Percentiles rank a stretch among this genome's conserved stretches.
Conservation (phyloP, 2,888 invertebrate species). For the Sinotaia quadrata region DNA sequence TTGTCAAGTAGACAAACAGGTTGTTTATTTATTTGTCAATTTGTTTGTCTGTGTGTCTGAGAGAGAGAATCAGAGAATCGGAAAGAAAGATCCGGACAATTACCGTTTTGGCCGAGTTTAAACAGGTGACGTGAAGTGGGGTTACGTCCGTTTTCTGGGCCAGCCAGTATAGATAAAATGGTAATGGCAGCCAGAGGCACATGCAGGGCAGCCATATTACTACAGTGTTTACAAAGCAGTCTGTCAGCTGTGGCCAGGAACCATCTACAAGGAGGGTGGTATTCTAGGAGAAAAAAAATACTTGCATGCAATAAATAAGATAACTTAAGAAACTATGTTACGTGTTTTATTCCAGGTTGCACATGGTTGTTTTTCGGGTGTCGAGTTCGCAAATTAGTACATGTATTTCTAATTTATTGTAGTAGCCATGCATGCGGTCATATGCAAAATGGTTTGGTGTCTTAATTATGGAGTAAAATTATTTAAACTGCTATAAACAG, state of each 20-base stretch:
- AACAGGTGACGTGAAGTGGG: slow-evolving; percentile 26
- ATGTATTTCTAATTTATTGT: no score
- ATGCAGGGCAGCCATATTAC: slow-evolving; percentile 29
- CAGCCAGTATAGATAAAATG: slow-evolving; percentile 22
- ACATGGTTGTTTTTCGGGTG: no score
- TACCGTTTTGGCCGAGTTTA: slow-evolving; percentile 33
- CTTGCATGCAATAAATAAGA: background rate
- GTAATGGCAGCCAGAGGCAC: slow-evolving; percentile 28
- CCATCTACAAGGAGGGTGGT: slow-evolving; percentile 19
- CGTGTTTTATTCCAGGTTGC: no score
- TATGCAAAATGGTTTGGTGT: no score
- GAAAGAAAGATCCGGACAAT: background rate
- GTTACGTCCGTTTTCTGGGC: background rate
- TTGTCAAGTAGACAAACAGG: background rate
- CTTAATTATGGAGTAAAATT: no score
- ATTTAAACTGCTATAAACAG: no score
- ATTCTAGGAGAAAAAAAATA: slow-evolving; percentile 17
- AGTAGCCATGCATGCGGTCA: no score
- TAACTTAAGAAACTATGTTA: no score
- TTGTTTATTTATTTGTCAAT: no score
- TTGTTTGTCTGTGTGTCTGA: no score
- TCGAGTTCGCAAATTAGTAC: background rate
- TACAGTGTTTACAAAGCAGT: slow-evolving; percentile 31
- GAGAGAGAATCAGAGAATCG: no score
- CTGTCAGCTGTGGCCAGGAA: slow-evolving; percentile 30